These are phyloP conservation scores for Nemotelus pantherinus DNA, from an alignment of 2,888 invertebrate genomes.

Conservation along the genomic window DNA sequence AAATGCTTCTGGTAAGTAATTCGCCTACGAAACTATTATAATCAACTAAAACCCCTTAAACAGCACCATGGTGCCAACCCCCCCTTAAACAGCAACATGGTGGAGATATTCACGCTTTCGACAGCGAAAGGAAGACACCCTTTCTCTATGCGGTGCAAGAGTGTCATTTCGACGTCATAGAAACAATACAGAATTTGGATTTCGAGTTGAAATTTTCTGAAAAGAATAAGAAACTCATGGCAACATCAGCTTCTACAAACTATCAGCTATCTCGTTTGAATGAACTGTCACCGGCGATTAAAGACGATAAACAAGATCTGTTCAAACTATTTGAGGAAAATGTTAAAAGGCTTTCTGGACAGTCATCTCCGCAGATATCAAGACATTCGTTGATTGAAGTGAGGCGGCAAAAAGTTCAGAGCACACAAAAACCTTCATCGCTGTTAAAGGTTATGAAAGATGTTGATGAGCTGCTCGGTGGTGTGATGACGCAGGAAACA, in stretches of 20 bases:
- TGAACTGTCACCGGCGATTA: background rate
- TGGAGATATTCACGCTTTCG: conserved; percentile 75
- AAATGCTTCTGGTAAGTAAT: conserved; percentile 69
- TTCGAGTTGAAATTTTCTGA: conserved; percentile 61
- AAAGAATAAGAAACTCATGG: conserved; percentile 48
- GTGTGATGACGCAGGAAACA: conserved; percentile 57
- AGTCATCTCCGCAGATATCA: conserved; percentile 49
- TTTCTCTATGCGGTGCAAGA: conserved; percentile 80
- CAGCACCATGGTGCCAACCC: no score
- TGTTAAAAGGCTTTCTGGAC: conserved; percentile 48
- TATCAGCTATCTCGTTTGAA: background rate
- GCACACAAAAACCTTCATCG: conserved; percentile 57
- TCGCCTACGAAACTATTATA: conserved; percentile 5
- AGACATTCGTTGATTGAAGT: conserved; percentile 58
- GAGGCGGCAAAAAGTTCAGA: conserved; percentile 63
- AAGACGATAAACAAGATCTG: conserved; percentile 45
- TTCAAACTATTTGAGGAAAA: conserved; percentile 53
- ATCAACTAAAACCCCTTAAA: background rate
- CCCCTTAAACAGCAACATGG: conserved; percentile 69
- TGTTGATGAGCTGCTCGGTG: conserved; percentile 58
- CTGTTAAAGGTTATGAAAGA: conserved; percentile 58
- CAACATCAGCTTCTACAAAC: conserved; percentile 23
- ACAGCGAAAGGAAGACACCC: conserved; percentile 76
- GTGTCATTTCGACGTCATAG: conserved; percentile 72
- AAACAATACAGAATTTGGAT: conserved; percentile 63